Percentiles rank a stretch among this genome's conserved stretches.
Conservation (phyloP, 2,888 invertebrate species). For the Mechanitis messenoides region DNA sequence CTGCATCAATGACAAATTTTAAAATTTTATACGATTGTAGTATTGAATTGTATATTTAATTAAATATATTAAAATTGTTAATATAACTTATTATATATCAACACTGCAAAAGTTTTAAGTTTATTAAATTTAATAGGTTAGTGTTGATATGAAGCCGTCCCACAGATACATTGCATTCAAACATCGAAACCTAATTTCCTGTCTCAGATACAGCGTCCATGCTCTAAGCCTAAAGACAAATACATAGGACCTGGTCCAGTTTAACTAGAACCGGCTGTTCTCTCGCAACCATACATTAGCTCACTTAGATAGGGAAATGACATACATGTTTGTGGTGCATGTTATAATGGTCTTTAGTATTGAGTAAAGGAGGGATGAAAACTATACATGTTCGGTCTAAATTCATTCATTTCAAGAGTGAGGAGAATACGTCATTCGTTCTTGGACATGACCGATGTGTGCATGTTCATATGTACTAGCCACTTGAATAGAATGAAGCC, state of each 20-base stretch:
- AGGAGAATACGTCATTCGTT: conserved; percentile 18
- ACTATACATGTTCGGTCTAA: conserved; percentile 24
- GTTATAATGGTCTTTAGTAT: conserved; percentile 21
- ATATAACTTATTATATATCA: too few species aligned
- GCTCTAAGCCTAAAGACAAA: conserved; percentile 70
- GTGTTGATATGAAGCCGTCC: conserved; percentile 39
- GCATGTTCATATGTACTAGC: background rate
- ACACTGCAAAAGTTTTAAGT: background rate
- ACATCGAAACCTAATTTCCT: conserved; percentile 75
- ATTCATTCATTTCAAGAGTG: conserved; percentile 15
- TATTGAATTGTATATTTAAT: too few species aligned
- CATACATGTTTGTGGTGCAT: conserved; percentile 25
- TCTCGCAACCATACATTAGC: conserved; percentile 13
- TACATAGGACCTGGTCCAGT: conserved; percentile 49
- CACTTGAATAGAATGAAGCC: background rate
- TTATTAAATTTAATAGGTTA: conserved; percentile 7
- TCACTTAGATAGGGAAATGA: conserved; percentile 20
- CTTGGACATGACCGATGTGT: conserved; percentile 7
- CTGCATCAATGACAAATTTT: too few species aligned
- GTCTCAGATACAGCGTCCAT: conserved; percentile 64
- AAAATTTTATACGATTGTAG: too few species aligned
- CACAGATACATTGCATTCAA: conserved; percentile 52
- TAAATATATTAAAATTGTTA: too few species aligned
- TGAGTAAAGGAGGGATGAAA: conserved; percentile 31
- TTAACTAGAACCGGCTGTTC: conserved; percentile 36